Conservation (phyloP, 2,888 invertebrate species). For the Synergus laeviventris region DNA sequence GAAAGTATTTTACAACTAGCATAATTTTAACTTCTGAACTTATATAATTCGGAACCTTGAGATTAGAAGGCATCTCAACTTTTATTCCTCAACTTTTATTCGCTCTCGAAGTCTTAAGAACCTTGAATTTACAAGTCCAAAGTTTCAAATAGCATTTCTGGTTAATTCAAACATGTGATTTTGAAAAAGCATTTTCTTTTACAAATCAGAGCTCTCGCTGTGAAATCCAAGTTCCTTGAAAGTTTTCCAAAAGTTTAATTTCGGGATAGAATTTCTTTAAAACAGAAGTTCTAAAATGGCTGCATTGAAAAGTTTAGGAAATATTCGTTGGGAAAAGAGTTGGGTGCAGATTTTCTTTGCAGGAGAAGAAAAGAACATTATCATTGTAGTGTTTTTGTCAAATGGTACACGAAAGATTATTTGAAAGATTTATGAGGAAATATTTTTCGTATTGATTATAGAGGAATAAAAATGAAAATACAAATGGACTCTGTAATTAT, state of each 20-base stretch:
- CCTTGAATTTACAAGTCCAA: background rate
- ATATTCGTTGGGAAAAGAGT: background rate
- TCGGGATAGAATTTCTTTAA: constrained; percentile 25
- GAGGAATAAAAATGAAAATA: background rate
- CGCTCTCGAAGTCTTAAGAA: background rate
- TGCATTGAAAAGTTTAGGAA: background rate
- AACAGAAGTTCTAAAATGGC: background rate
- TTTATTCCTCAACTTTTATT: background rate
- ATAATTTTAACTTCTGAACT: background rate
- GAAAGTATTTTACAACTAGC: too few relatives aligned
- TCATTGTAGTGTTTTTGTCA: background rate
- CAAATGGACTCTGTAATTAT: background rate
- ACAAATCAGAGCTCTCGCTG: background rate
- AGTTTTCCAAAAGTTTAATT: constrained; percentile 23
- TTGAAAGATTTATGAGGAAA: background rate
- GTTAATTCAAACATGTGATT: background rate
- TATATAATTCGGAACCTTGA: background rate
- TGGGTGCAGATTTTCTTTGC: background rate
- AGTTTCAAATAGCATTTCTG: background rate
- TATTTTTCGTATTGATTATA: background rate
- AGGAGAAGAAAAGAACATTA: background rate
- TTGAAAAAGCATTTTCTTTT: background rate
- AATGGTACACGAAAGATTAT: background rate
- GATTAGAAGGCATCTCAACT: background rate
- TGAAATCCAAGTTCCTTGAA: constrained; percentile 1